Evolutionary conservation across 2,888 invertebrate genomes (phyloP).

Genomic region (Ophion obscuratus): DNA sequence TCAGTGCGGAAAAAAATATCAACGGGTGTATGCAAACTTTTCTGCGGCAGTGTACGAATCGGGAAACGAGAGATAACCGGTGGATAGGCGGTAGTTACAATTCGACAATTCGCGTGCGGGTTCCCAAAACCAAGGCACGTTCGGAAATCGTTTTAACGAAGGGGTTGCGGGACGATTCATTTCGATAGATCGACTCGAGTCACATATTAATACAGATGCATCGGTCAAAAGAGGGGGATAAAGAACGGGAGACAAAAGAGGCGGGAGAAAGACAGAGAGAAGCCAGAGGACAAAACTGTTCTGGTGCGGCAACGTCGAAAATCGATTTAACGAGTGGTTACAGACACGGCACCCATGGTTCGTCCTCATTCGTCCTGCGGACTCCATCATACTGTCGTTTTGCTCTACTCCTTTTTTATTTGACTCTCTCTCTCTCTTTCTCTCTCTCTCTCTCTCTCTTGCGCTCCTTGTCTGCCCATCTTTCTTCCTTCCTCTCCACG

Average conservation of each 20-base stretch:
- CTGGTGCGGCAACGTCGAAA: conserved; percentile 61
- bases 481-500: conserved; percentile 2
- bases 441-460: conserved; percentile 6
- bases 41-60: not conserved
- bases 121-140: conserved; percentile 65
- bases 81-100: conserved; percentile 51
- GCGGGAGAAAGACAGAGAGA: conserved; percentile 3
- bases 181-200: conserved; percentile 65
- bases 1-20: too few relatives aligned
- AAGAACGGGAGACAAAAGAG: conserved; percentile 19
- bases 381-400: conserved; percentile 38
- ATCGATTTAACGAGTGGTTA: conserved; percentile 69
- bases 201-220: conserved; percentile 46
- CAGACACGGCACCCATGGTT: conserved; percentile 60
- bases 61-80: conserved; percentile 15
- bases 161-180: conserved; percentile 61
- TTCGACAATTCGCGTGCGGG: conserved; percentile 66
- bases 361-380: conserved; percentile 38
- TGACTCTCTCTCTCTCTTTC: conserved; percentile 3
- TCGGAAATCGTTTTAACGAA: conserved; percentile 71
- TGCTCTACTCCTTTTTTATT: conserved; percentile 25
- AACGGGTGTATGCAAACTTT: too few relatives aligned
- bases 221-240: conserved; percentile 30
- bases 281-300: conserved; percentile 58
- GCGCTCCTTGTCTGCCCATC: not conserved